Percentiles rank a stretch among this genome's conserved stretches.
These are phyloP conservation scores for Coptodon rendalli DNA, from an alignment of 2,113 vertebrate genomes.

Conservation along the genomic window DNA sequence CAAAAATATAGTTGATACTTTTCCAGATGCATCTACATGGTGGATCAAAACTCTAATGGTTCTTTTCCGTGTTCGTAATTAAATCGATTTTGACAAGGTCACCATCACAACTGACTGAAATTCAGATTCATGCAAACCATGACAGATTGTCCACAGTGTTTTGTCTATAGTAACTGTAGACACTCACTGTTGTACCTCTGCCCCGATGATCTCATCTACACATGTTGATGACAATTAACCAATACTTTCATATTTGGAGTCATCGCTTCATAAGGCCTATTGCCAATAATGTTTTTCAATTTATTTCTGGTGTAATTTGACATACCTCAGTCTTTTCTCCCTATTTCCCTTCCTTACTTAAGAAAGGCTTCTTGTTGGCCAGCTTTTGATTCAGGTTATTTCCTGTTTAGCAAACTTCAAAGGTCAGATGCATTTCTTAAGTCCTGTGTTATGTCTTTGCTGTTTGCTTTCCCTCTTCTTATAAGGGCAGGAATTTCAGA, in stretches of 20 bases:
- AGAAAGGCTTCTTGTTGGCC: not conserved
- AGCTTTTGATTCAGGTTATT: not conserved
- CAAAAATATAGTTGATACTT: not conserved
- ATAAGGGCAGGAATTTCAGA: not conserved
- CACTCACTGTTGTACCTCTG: not conserved
- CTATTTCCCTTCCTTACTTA: not conserved
- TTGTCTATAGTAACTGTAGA: not conserved
- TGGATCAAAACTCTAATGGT: not conserved
- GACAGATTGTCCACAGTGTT: not conserved
- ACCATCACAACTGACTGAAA: not conserved
- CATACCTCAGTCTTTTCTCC: not conserved
- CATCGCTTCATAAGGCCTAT: not conserved
- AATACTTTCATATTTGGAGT: not conserved
- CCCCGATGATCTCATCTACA: not conserved
- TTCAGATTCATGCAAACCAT: not conserved
- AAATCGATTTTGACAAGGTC: not conserved
- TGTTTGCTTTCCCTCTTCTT: not conserved
- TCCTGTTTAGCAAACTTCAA: not conserved
- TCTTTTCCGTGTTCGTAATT: not conserved
- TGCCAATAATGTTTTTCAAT: not conserved
- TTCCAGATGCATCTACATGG: not conserved
- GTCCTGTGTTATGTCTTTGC: not conserved
- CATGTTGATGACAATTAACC: not conserved
- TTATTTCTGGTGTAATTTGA: not conserved
- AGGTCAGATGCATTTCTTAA: not conserved